Conservation (phyloP, 1,140 invertebrate species). For the Drosophila kanapiae region DNA sequence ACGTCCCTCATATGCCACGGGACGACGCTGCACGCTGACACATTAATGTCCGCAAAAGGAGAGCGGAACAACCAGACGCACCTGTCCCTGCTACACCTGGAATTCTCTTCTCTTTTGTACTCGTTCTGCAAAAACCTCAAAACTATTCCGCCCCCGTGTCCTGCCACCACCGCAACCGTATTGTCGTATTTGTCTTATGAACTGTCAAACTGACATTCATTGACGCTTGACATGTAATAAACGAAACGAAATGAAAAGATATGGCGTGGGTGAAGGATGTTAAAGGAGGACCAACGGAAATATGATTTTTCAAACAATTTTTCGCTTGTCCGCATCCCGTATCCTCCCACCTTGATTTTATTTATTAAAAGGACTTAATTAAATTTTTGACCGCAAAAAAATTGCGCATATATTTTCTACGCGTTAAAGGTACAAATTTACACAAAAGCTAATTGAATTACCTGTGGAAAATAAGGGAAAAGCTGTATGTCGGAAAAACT, state of each 20-base stretch:
- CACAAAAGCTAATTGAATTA: constrained; percentile 18
- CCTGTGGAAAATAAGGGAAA: background rate
- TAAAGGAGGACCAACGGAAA: constrained; percentile 21
- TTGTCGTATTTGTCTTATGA: constrained; percentile 79
- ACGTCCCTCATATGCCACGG: constrained; percentile 61
- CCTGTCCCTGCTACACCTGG: constrained; percentile 20
- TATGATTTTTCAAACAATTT: constrained; percentile 65
- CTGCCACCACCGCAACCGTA: constrained; percentile 7
- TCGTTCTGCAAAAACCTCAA: constrained; percentile 7
- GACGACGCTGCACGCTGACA: constrained; percentile 51
- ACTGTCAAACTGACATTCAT: constrained; percentile 79
- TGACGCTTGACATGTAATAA: constrained; percentile 77
- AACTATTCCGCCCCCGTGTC: constrained; percentile 30
- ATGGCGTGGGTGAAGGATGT: background rate
- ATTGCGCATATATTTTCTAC: background rate
- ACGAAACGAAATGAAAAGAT: constrained; percentile 53
- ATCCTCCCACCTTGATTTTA: constrained; percentile 29
- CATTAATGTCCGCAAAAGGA: constrained; percentile 68
- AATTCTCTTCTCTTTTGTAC: background rate
- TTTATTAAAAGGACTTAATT: constrained; percentile 47
- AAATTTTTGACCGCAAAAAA: constrained; percentile 19
- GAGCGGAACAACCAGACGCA: constrained; percentile 43
- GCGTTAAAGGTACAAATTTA: background rate
- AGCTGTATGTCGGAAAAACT: background rate
- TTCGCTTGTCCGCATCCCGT: background rate